A percentile compares a stretch with the other conserved stretches of the same genome.
Evolutionary conservation across 2,113 vertebrate species (phyloP).

Genomic region (Oophaga pumilio): DNA sequence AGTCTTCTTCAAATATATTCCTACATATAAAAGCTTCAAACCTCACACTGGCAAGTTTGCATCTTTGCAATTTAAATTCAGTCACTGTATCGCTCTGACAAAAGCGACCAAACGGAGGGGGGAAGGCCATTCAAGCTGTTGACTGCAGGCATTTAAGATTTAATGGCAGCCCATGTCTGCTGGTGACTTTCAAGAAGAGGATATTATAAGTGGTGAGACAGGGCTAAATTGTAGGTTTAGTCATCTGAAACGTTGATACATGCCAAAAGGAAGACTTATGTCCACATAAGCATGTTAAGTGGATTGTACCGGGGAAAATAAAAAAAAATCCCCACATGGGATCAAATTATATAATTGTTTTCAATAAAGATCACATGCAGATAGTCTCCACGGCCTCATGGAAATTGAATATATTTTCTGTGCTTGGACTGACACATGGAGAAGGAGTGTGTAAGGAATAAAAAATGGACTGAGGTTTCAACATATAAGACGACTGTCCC

Average conservation of each 20-base stretch:
- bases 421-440: conserved; percentile 35
- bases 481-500: conserved; percentile 27
- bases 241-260: conserved; percentile 74
- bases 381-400: conserved; percentile 29
- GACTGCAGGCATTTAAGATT: conserved; percentile 71
- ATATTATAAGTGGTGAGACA: conserved; percentile 71
- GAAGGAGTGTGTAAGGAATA: background rate
- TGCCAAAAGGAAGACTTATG: conserved; percentile 74
- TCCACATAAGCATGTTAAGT: conserved; percentile 73
- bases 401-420: conserved; percentile 45
- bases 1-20: conserved; percentile 62
- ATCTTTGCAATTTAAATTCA: conserved; percentile 64
- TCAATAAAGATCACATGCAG: conserved; percentile 64
- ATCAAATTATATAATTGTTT: conserved; percentile 74
- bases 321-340: conserved; percentile 63
- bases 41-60: conserved; percentile 62
- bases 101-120: conserved; percentile 67
- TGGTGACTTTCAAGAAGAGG: conserved; percentile 65
- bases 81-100: conserved; percentile 63
- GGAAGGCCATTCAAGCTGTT: conserved; percentile 62
- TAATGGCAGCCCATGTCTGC: conserved; percentile 67
- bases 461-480: background rate
- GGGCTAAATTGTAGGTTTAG: conserved; percentile 78
- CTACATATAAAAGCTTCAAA: conserved; percentile 58
- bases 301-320: conserved; percentile 72